phyloP scores from a whole-genome alignment of 2,113 vertebrate genomes.

The Pteruthius melanotis region DNA sequence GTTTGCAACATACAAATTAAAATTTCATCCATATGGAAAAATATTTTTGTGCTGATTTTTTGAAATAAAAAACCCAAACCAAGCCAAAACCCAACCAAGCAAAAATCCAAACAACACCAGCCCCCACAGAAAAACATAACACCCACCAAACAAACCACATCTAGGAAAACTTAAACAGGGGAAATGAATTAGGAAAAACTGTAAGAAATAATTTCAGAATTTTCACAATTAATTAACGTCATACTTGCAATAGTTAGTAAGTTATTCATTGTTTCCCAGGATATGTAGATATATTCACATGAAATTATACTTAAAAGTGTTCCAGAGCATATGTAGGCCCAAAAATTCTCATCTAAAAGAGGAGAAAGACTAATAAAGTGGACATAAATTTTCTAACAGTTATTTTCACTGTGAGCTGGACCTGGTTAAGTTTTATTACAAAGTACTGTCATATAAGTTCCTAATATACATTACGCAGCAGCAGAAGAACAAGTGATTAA shows the following conservation, averaged over 20 bases:
- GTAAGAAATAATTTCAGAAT: rapidly evolving
- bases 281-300: rapidly evolving
- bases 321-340: rapidly evolving
- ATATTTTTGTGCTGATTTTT: rapidly evolving
- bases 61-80: too few species aligned
- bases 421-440: too few species aligned
- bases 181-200: rapidly evolving
- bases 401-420: rapidly evolving
- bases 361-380: background rate
- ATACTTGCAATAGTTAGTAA: rapidly evolving
- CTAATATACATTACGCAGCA: rapidly evolving
- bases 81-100: background rate
- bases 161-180: rapidly evolving
- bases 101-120: rapidly evolving
- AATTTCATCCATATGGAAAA: rapidly evolving
- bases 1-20: background rate
- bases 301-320: rapidly evolving
- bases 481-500: too few species aligned
- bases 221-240: rapidly evolving
- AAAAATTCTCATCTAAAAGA: rapidly evolving
- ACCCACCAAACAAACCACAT: rapidly evolving
- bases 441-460: rapidly evolving
- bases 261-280: rapidly evolving
- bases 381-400: too few species aligned
- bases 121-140: background rate